A percentile compares a stretch with the other conserved stretches of the same genome.
These are phyloP conservation scores for Trissonchulus latispiculum DNA, from an alignment of 2,888 invertebrate species.

Conservation along the genomic window DNA sequence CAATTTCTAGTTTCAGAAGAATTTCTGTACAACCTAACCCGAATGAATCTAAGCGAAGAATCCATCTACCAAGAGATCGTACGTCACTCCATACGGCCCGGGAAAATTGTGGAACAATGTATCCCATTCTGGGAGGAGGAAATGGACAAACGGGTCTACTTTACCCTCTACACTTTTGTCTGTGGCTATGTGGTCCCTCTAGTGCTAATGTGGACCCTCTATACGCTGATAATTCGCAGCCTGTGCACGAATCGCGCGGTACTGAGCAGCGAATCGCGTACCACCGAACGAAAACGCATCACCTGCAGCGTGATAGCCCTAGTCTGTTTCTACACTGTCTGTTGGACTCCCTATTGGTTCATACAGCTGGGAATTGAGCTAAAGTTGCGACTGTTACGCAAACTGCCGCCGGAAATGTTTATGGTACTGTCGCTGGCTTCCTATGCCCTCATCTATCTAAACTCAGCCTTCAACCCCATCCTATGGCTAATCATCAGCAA, in stretches of 20 bases:
- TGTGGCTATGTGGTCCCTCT: neutral
- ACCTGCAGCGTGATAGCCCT: neutral
- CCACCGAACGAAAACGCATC: neutral
- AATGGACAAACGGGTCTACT: neutral
- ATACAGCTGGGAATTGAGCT: neutral
- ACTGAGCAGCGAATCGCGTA: neutral
- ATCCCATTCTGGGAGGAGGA: neutral
- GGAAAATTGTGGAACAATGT: neutral
- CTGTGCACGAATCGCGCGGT: neutral
- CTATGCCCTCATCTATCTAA: slow-evolving; percentile 43
- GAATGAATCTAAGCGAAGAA: neutral
- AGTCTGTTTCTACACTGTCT: slow-evolving; percentile 9
- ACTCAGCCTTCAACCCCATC: slow-evolving; percentile 16
- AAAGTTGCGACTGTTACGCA: neutral
- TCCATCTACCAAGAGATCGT: neutral
- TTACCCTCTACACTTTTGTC: neutral
- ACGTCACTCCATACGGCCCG: neutral
- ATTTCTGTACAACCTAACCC: neutral
- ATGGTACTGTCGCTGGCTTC: slow-evolving; percentile 37
- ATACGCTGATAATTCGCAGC: neutral
- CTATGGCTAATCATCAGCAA: neutral
- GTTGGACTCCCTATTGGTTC: slow-evolving; percentile 19
- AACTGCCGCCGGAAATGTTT: neutral
- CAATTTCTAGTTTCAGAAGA: neutral
- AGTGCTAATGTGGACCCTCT: neutral